These are phyloP conservation scores for Stegodyphus mimosarum DNA, from an alignment of 1,140 invertebrate species.

Conservation along the genomic window DNA sequence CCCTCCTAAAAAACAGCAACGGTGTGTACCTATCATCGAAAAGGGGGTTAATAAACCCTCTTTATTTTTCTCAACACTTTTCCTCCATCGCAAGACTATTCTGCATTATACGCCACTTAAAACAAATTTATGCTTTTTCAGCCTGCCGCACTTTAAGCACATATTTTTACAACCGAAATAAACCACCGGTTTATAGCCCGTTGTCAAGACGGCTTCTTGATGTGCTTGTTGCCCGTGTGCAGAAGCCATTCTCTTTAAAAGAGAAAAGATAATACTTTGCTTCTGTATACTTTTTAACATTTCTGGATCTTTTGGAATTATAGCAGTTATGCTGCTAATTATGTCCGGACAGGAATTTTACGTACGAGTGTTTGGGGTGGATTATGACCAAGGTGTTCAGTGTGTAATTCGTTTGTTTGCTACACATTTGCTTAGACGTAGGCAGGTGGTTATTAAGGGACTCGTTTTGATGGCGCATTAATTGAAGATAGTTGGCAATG, in stretches of 20 bases:
- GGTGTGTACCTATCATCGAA: neutral
- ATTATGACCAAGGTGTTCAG: neutral
- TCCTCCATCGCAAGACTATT: neutral
- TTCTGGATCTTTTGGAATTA: neutral
- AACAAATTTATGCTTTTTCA: slow-evolving; percentile 51
- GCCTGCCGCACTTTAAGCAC: slow-evolving; percentile 22
- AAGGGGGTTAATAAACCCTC: slow-evolving; percentile 28
- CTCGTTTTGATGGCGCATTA: no score
- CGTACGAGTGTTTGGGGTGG: neutral
- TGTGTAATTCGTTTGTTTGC: no score
- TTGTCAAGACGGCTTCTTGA: neutral
- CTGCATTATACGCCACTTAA: slow-evolving; percentile 38
- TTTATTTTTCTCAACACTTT: slow-evolving; percentile 10
- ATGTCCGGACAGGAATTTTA: neutral
- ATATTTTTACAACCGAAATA: slow-evolving; percentile 48
- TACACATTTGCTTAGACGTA: no score
- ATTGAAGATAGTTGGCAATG: no score
- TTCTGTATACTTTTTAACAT: neutral
- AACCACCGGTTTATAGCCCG: slow-evolving; percentile 31
- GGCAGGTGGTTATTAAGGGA: no score
- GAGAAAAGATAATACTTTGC: neutral
- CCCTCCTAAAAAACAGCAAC: neutral
- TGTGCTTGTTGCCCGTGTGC: no score
- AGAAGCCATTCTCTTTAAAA: neutral
- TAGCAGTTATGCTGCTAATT: neutral